A percentile compares a stretch with the other conserved stretches of the same genome.
Evolutionary conservation across 2,113 vertebrate species (phyloP).

Genomic region (Chrysochloris asiatica): DNA sequence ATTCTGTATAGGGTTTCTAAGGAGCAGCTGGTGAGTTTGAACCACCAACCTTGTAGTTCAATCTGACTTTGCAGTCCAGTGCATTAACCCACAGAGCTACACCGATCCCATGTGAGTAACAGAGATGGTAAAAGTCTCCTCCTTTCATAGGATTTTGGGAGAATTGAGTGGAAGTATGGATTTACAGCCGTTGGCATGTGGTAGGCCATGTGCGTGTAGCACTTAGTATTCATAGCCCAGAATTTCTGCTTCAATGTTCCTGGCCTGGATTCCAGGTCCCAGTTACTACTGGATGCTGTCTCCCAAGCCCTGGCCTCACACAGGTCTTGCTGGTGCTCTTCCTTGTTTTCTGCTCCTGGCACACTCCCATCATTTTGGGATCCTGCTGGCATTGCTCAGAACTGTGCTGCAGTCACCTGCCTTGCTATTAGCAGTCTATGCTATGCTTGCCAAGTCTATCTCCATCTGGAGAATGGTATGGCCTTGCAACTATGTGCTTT

Average conservation of each 20-base stretch:
- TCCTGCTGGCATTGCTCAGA: background rate
- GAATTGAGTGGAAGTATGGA: conserved; percentile 10
- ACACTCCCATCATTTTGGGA: background rate
- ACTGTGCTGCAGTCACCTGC: background rate
- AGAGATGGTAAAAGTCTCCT: background rate
- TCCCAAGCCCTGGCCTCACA: background rate
- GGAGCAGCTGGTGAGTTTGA: too few species aligned
- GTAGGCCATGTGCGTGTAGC: background rate
- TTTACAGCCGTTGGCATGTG: background rate
- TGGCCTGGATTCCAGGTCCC: background rate
- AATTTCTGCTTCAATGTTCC: background rate
- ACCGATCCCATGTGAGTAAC: too few species aligned
- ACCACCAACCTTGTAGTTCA: too few species aligned
- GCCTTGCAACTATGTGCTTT: background rate
- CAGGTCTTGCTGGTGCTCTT: background rate
- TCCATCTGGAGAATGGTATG: background rate
- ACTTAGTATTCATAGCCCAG: background rate
- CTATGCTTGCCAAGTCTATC: background rate
- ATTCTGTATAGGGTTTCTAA: too few species aligned
- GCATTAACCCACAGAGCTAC: too few species aligned
- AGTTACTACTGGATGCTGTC: background rate
- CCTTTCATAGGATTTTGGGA: background rate
- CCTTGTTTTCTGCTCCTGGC: background rate
- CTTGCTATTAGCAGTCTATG: background rate
- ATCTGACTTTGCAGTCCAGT: too few species aligned